These are phyloP conservation scores for Caenorhabditis brenneri DNA, from an alignment of 1,140 invertebrate genomes.

Conservation along the genomic window DNA sequence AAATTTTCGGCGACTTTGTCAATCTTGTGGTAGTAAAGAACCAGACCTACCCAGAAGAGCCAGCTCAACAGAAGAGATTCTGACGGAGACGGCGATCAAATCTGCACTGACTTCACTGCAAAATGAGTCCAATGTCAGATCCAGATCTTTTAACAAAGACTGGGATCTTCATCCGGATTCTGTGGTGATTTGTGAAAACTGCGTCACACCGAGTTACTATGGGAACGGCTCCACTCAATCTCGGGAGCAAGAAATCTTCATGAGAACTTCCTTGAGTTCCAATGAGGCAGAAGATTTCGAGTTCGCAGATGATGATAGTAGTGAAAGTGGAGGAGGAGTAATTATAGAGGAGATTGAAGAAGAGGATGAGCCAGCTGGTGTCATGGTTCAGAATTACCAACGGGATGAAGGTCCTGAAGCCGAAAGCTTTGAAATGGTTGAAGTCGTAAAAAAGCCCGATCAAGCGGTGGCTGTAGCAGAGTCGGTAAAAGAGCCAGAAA, in stretches of 20 bases:
- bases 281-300: not conserved
- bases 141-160: not conserved
- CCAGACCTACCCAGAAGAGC: too few relatives aligned
- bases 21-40: not conserved
- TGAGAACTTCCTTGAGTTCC: too few relatives aligned
- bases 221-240: too few relatives aligned
- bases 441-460: not conserved
- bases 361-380: not conserved
- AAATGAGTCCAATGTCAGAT: too few relatives aligned
- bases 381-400: not conserved
- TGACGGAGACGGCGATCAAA: not conserved
- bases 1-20: not conserved
- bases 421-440: constrained; percentile 3
- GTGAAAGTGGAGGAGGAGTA: too few relatives aligned
- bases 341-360: constrained; percentile 15
- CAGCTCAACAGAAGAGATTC: not conserved
- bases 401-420: not conserved
- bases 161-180: not conserved
- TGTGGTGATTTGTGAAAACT: not conserved
- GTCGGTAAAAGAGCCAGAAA: too few relatives aligned
- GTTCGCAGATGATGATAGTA: not conserved
- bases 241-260: not conserved
- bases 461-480: too few relatives aligned
- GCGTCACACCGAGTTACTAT: not conserved
- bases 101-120: not conserved